Conservation (phyloP, 1,140 invertebrate genomes). For the Dryas iulia region DNA sequence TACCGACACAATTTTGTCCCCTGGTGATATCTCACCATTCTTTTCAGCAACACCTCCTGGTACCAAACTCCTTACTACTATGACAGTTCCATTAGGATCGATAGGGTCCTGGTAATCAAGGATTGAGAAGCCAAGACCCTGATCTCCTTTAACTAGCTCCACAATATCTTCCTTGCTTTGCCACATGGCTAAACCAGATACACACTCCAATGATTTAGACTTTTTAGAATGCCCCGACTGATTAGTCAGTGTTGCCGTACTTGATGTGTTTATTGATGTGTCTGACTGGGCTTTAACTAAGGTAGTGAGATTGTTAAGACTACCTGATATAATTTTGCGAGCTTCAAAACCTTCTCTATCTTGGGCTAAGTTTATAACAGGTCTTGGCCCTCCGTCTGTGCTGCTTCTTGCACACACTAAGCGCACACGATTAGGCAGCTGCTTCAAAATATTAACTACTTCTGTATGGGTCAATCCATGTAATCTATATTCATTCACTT, state of each 20-base stretch:
- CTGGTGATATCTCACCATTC: conserved; percentile 93
- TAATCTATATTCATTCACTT: conserved; percentile 94
- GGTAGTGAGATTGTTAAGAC: conserved; percentile 85
- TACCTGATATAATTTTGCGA: conserved; percentile 88
- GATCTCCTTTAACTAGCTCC: conserved; percentile 92
- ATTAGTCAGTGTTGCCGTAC: conserved; percentile 84
- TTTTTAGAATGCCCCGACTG: conserved; percentile 87
- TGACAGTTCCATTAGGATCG: conserved; percentile 93
- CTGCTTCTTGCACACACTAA: conserved; percentile 88
- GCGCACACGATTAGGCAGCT: conserved; percentile 90
- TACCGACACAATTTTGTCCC: conserved; percentile 93
- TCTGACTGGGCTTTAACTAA: conserved; percentile 94
- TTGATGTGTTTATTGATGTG: conserved; percentile 89
- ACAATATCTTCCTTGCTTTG: conserved; percentile 92
- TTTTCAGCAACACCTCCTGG: conserved; percentile 94
- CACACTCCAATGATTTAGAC: conserved; percentile 94
- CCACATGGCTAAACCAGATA: conserved; percentile 96
- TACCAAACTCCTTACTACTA: conserved; percentile 95
- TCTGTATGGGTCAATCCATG: conserved; percentile 93
- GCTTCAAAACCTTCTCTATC: conserved; percentile 89
- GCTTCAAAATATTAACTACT: conserved; percentile 93
- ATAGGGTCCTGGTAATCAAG: conserved; percentile 96
- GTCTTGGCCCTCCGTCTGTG: conserved; percentile 80
- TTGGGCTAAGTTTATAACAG: conserved; percentile 88
- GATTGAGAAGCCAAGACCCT: conserved; percentile 96